Evolutionary conservation across 2,797 vertebrate species (phyloP), one percentile per base, ranked within the genome.

Genomic region (Acanthopagrus latus): DNA sequence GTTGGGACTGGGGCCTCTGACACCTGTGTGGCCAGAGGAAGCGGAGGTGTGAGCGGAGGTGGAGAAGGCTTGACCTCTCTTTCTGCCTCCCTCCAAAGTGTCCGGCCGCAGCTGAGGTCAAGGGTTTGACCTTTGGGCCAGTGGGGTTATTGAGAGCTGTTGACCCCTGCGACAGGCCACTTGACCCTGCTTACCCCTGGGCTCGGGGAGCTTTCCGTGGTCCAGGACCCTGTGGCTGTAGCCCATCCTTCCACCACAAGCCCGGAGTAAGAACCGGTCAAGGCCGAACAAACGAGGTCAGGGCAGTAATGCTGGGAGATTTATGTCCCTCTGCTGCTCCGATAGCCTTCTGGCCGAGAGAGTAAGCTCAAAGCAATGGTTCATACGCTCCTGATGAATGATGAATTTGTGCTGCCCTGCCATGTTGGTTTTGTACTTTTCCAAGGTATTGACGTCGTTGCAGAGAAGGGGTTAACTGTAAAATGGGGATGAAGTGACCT

Each of bases 81-180:
- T 75, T 89, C 86, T 69, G 76, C 70, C 65, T 87, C 76, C 67
- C 81, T 85, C 79, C 71, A 64, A 87, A 81, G 84, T 90, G 83
- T 92, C 78, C 67, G 46, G 84, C 82, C 47, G 7, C 79, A 84
- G 83, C 67, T 74, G 80, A 89, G 93, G 93, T 94, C 92, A 93
- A 90, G 83, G 82, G 71, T 90, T 89, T 92, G 86, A 94, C 91
- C 93, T 82, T 41, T 62, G 76, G 75, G 74, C 85, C 67, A 20
- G 70, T 55, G 82, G 79, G 82, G 86, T 86, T 92, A 91, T 91
- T 92, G 87, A 88, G 70, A 89, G 83, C 71, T 64, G 73, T 81
- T 91, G 92, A 93, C 92, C 91, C 84, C 79, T 83, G 91, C 86
- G 93, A 94, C 94, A 91, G 89, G 82, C 89, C 92, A 95, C 95